Base-by-base conservation (phyloP, 2,113 vertebrate species). In the Scartelaos histophorus region DNA sequence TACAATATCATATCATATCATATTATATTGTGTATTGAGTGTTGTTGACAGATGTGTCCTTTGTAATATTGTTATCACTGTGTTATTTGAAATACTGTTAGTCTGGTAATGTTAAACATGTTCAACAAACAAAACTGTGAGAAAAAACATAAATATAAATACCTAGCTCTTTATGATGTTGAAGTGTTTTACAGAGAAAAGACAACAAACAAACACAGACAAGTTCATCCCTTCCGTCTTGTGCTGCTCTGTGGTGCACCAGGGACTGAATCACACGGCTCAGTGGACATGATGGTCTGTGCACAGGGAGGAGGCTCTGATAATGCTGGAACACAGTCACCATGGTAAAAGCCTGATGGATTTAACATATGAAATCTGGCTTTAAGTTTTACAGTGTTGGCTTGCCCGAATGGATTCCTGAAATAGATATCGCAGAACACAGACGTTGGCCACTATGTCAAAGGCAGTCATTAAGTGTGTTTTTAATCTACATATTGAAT, bases 311-410 rank as follows among this genome's bases (percentile, higher is more conserved):
- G 22, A 46, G 70, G 78, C 75, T 83, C 74, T 72, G 62, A 83
- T 65, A 67, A 69, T 69, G 43, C 64, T 46, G 64, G 19, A 47
- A 62, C 62, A 64, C 22, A 25, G 71, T 22, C 47, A 66, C 45
- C 76, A 72, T 17, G 19, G 38, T 21, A 13, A 66, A 46, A 51
- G 43, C 71, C 83, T 92, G 87, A 93, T 92, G 81, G 83, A 74
- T 92, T 93, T 87, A 90, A 89, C 91, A 93, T 90, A 78, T 89
- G 83, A 82, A 51, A 66, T 85, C 78, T 76, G 78, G 85, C 86
- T 89, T 84, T 83, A 61, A 66, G n/a, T 84, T 80, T 84, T 82
- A 75, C 74, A 74, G 86, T 67, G 84, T 74, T 80, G 83, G 82
- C 80, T 79, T 66, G 77, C 56, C 67, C 62, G 5, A 70, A 68